Base-by-base conservation (phyloP, 2,888 invertebrate species). In the Thalpophila matura region DNA sequence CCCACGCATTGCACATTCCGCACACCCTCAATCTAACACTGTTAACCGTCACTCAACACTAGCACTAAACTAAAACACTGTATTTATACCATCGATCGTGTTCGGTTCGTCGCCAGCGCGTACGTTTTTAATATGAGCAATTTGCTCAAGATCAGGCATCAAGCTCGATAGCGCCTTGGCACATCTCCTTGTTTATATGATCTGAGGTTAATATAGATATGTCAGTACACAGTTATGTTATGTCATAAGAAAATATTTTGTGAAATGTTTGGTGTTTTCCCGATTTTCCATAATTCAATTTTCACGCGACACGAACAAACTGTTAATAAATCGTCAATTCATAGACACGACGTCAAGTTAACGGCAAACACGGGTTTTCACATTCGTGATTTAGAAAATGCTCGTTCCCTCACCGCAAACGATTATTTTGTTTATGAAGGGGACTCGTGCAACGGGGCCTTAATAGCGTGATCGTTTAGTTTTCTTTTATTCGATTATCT, bases 331-430 rank as follows among this genome's bases (percentile, higher is more conserved):
- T 81, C 81, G 80, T 74, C 77, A 79, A 76, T 81, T 84, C 81
- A 81, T 76, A 77, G 78, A 74, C 81, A 81, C 81, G 80, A 73
- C 71, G 60, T 61, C 65, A 74, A 54, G 72, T 79, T 83, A 85
- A 83, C 81, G 83, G 85, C 83, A 84, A 88, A 86, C 79, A 84
- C 84, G 81, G 82, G 85, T 87, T 90, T 90, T 89, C 91, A 89
- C 87, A 89, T 91, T 92, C 90, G 91, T 92, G 92, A 92, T 92
- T 92, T 90, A 90, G 90, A 90, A 91, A 92, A 90, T 84, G 80
- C 84, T 86, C 85, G 86, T 86, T 86, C 84, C 87, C 84, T 88
- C 82, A 94, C 94, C 94, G 90, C 93, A 95, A 91, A 86, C 88
- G 88, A 91, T 93, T 92, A 93, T 93, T 92, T 93, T 87, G 88